Conservation (phyloP, 2,797 vertebrate genomes). For the Cynodonichthys magdalenae region DNA sequence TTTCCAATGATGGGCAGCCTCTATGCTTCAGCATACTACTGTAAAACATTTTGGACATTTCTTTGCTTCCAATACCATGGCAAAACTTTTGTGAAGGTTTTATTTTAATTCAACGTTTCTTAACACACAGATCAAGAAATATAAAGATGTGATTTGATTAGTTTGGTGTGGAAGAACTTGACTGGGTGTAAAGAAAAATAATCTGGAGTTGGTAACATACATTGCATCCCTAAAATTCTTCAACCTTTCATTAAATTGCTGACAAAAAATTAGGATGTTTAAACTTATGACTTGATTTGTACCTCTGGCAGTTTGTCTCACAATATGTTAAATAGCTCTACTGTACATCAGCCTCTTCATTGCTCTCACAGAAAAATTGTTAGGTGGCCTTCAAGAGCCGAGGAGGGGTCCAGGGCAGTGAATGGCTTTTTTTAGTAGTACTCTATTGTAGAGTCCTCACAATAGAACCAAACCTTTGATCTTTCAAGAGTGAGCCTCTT, state of each 20-base stretch:
- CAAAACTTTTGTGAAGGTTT: no score
- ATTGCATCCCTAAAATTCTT: no score
- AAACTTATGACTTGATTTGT: not conserved
- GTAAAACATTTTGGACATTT: no score
- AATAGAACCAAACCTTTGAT: conserved; percentile 80
- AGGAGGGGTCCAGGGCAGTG: conserved; percentile 5
- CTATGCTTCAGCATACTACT: no score
- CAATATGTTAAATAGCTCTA: conserved; percentile 45
- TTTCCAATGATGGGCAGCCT: no score
- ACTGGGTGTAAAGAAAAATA: no score
- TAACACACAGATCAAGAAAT: no score
- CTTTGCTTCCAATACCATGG: no score
- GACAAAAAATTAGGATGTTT: not conserved
- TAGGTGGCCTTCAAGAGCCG: conserved; percentile 58
- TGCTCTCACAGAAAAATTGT: conserved; percentile 60
- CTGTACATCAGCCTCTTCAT: conserved; percentile 42
- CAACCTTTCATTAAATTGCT: not conserved
- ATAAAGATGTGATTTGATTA: no score
- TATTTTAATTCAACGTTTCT: no score
- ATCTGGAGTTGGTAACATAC: no score
- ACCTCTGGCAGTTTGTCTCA: conserved; percentile 14
- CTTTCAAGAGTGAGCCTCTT: conserved; percentile 66
- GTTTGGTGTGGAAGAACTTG: no score
- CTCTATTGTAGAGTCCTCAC: conserved; percentile 77
- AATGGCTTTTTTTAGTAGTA: conserved; percentile 51